Evolutionary conservation across 2,888 invertebrate genomes (phyloP).

Genomic region (Hirtodrosophila confusa): DNA sequence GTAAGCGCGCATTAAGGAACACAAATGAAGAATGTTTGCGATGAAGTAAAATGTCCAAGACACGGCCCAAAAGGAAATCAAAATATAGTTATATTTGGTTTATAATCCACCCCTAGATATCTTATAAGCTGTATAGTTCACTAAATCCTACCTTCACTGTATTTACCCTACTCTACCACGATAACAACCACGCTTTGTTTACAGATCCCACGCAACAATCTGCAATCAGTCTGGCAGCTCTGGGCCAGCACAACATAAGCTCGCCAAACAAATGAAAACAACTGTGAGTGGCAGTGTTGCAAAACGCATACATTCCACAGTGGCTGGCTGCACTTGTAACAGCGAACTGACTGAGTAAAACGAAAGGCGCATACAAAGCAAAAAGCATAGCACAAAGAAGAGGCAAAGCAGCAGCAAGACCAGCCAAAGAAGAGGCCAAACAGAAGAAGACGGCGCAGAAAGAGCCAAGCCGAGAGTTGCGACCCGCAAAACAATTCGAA

Average conservation of each 20-base stretch:
- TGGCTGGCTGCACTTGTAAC: slow-evolving; percentile 59
- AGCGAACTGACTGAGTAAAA: slow-evolving; percentile 40
- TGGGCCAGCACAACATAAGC: slow-evolving; percentile 20
- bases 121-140: not conserved
- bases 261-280: slow-evolving; percentile 18
- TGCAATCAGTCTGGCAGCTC: not conserved
- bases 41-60: too few species aligned
- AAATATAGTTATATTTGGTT: too few species aligned
- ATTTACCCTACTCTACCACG: slow-evolving; percentile 3
- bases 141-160: not conserved
- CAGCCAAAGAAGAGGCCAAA: slow-evolving; percentile 15
- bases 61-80: too few species aligned
- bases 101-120: too few species aligned
- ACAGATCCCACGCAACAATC: slow-evolving; percentile 21
- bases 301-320: slow-evolving; percentile 43
- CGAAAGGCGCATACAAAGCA: slow-evolving; percentile 62
- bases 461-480: slow-evolving; percentile 1
- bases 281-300: slow-evolving; percentile 55
- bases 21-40: too few species aligned
- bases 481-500: slow-evolving; percentile 20
- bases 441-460: slow-evolving; percentile 23
- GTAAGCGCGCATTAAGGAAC: too few species aligned
- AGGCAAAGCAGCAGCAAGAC: slow-evolving; percentile 6
- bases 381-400: slow-evolving; percentile 47
- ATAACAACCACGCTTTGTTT: slow-evolving; percentile 38